Percentiles rank a stretch among this genome's conserved stretches.
These are phyloP conservation scores for Anhinga rufa DNA, from an alignment of 2,113 vertebrate species.

Conservation along the genomic window DNA sequence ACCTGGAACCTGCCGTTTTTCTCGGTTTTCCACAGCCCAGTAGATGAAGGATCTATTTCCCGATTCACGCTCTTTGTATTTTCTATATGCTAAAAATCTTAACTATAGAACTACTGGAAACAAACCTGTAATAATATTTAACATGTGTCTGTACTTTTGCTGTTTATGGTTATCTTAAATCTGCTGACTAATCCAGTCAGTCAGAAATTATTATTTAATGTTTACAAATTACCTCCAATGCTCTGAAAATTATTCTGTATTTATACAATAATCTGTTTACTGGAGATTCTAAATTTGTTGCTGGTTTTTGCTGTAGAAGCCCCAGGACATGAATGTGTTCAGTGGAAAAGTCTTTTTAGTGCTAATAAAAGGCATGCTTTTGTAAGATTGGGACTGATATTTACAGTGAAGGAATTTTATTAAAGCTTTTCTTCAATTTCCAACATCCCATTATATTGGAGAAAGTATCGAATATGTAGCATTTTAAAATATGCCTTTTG, in stretches of 20 bases:
- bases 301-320: conserved; percentile 19
- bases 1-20: background rate
- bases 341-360: conserved; percentile 27
- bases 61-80: background rate
- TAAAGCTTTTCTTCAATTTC: conserved; percentile 15
- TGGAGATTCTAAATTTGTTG: conserved; percentile 40
- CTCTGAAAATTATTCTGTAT: background rate
- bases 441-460: background rate
- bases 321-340: conserved; percentile 29
- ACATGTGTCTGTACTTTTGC: background rate
- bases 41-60: background rate
- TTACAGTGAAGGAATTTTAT: conserved; percentile 14
- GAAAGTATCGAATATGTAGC: background rate
- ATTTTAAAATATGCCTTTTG: background rate
- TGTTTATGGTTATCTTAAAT: background rate
- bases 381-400: conserved; percentile 5
- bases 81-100: background rate
- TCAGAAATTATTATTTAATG: conserved; percentile 13
- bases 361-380: conserved; percentile 23
- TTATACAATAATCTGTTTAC: conserved; percentile 8
- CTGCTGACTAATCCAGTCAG: background rate
- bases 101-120: background rate
- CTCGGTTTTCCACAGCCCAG: background rate
- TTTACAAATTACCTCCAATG: conserved; percentile 14
- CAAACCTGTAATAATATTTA: background rate